Evolutionary conservation across 2,888 invertebrate species (phyloP), one percentile per base, ranked within the genome.

Genomic region (Philonicus albiceps): DNA sequence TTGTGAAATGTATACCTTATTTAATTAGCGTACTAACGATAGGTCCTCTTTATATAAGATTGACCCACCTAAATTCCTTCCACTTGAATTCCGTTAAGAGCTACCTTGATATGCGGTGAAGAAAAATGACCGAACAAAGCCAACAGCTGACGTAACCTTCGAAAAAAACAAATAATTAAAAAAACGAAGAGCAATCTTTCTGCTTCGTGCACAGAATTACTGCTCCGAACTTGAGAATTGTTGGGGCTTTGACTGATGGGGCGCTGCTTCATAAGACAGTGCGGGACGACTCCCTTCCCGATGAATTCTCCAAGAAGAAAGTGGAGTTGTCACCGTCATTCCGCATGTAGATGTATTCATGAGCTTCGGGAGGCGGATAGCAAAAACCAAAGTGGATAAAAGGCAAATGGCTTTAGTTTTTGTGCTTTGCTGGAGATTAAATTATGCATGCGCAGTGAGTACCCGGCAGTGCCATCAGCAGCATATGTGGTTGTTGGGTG

Each of bases 361-460:
- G 64, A 64, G 64, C 64, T 64, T 64, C 64, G 27, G 27, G 22
- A 64, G 64, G 64, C 64, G 64, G 64, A 19, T 27, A 64, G 64
- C 64, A 64, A 64, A 64, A 64, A 27, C 64, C 64, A 22, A 64
- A 64, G 64, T 64, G 64, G 64, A 64, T 64, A 64, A 64, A 64
- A 64, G 64, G 64, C 64, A 64, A 64, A 64, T 64, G 64, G 64
- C 11, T 74, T 74, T 74, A 74, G 37, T 34, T 74, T 74, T 37
- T 74, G 53, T 76, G 76, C 22, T 76, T 76, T 40, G 40, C 7
- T 22, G 76, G 31, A 85, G 75, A 76, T 76, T 86, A 75, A 75
- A 75, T 85, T 86, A 86, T 86, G 76, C 85, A 86, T 86, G 85
- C 76, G 85, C 75, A 86, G 34, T 73, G 37, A 85, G 22, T 37